These are phyloP conservation scores for Polypterus senegalus DNA, from an alignment of 2,113 vertebrate genomes.

Conservation along the genomic window DNA sequence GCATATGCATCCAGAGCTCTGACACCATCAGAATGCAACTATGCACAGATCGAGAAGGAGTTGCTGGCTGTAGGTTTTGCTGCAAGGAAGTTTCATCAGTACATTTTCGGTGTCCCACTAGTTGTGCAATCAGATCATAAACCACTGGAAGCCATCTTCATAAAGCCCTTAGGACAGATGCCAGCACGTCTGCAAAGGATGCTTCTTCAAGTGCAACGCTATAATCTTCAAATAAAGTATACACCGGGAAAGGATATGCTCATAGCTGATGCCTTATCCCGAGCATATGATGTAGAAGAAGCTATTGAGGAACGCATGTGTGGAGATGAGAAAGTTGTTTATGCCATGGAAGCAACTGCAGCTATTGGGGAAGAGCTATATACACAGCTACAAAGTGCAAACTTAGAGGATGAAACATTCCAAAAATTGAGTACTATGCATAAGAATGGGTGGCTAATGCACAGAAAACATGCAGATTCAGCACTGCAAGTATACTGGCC, in stretches of 20 bases:
- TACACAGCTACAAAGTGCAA: neutral
- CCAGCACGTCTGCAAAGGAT: conserved; percentile 14
- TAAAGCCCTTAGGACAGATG: conserved; percentile 16
- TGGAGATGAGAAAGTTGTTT: neutral
- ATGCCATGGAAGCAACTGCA: neutral
- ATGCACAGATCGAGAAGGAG: no score
- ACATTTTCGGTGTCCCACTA: conserved; percentile 11
- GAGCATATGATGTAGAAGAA: neutral
- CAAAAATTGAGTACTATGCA: neutral
- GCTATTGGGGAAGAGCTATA: neutral
- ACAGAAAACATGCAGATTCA: neutral
- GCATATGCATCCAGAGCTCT: no score
- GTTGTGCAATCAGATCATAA: conserved; percentile 30
- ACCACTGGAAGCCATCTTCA: conserved; percentile 19
- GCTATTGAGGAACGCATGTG: neutral
- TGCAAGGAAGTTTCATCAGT: no score
- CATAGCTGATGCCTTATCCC: conserved; percentile 5
- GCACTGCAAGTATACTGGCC: conserved; percentile 4
- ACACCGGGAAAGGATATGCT: no score
- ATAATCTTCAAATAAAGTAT: no score
- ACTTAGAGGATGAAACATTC: neutral
- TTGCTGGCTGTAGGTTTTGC: no score
- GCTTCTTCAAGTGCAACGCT: conserved; percentile 12
- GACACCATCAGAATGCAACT: no score
- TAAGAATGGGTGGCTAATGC: neutral